Conservation (phyloP, 2,113 vertebrate genomes). For the Marmota monax region DNA sequence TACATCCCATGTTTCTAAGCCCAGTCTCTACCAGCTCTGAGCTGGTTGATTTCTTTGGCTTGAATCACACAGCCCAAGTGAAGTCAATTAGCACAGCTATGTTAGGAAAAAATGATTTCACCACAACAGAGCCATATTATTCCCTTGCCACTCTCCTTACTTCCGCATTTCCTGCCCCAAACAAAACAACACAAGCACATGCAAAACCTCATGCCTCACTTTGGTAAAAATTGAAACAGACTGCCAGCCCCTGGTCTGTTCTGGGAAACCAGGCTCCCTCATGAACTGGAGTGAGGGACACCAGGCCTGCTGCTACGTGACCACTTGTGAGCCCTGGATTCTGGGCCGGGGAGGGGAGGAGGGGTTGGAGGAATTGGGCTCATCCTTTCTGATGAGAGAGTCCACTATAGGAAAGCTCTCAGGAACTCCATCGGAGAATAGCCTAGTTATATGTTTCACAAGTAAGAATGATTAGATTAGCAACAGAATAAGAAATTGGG, state of each 20-base stretch:
- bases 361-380: rapidly evolving
- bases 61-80: not conserved
- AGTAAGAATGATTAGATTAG: not conserved
- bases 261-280: not conserved
- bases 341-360: not conserved
- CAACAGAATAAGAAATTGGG: not conserved
- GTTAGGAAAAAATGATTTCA: conserved; percentile 10
- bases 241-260: not conserved
- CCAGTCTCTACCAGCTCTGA: not conserved
- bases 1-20: not conserved
- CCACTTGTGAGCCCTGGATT: not conserved
- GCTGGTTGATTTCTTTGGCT: not conserved
- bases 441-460: too few species aligned
- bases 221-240: conserved; percentile 36
- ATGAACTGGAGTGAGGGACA: rapidly evolving
- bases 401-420: not conserved
- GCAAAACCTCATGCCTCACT: not conserved
- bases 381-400: not conserved
- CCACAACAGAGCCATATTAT: not conserved
- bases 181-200: not conserved
- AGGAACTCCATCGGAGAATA: not conserved
- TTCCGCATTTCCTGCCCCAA: not conserved
- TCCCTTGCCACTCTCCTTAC: not conserved
- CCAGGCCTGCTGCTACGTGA: not conserved
- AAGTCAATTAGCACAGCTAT: not conserved